Evolutionary conservation across 2,888 invertebrate species (phyloP).

Genomic region (Sisyra terminalis): DNA sequence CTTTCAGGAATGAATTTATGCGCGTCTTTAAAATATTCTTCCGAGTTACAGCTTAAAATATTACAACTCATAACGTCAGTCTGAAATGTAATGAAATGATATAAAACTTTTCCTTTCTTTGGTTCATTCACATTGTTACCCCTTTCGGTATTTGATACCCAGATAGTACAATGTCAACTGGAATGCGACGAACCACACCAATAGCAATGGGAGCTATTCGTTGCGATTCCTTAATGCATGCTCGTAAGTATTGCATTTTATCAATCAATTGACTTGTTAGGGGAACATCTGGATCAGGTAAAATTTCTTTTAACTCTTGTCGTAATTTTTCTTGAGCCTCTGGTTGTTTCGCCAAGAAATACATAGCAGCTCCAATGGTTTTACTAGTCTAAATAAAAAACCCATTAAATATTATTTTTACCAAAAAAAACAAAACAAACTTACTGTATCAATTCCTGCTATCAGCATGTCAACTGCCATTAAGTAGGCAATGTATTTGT

Average conservation of each 20-base stretch:
- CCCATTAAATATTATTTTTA: too few relatives aligned
- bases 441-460: constrained; percentile 57
- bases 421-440: too few relatives aligned
- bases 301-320: constrained; percentile 21
- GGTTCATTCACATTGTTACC: too few relatives aligned
- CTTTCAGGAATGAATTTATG: constrained; percentile 19
- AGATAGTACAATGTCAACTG: constrained; percentile 21
- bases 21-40: constrained; percentile 18
- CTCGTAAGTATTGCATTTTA: constrained; percentile 34
- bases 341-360: constrained; percentile 27
- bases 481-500: constrained; percentile 41
- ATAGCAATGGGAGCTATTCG: constrained; percentile 22
- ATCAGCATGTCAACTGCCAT: constrained; percentile 54
- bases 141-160: constrained; percentile 25
- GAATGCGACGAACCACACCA: constrained; percentile 16
- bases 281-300: constrained; percentile 18
- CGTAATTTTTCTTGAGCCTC: constrained; percentile 26
- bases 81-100: constrained; percentile 12
- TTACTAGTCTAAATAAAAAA: constrained; percentile 27
- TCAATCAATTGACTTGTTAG: constrained; percentile 24
- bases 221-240: constrained; percentile 44
- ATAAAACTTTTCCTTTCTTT: too few relatives aligned
- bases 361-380: constrained; percentile 24
- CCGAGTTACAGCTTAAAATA: constrained; percentile 19
- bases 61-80: constrained; percentile 15